phyloP scores from a whole-genome alignment of 2,113 vertebrate genomes.

The Rhabdomys dilectus region DNA sequence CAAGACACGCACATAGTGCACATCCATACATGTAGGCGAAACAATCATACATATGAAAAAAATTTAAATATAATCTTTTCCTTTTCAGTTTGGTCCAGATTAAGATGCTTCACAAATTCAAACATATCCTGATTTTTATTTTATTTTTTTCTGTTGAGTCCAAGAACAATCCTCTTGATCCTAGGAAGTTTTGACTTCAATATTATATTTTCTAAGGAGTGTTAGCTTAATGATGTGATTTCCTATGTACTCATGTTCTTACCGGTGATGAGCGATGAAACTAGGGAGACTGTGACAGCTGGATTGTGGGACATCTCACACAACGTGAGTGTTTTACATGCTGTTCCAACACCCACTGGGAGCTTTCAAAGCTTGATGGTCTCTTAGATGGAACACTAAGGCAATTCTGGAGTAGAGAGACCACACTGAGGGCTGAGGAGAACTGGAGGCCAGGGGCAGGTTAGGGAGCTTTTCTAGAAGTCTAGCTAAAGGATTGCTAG shows the following conservation, averaged over 20 bases:
- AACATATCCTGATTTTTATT: background rate
- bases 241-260: background rate
- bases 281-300: background rate
- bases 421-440: background rate
- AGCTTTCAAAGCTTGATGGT: background rate
- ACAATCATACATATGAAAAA: background rate
- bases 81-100: background rate
- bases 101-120: constrained; percentile 30
- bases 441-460: background rate
- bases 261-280: background rate
- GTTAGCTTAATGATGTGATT: background rate
- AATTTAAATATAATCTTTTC: background rate
- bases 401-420: background rate
- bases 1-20: background rate
- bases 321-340: background rate
- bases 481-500: background rate
- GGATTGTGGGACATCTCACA: background rate
- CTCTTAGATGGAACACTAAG: background rate
- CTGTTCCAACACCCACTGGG: background rate
- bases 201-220: background rate
- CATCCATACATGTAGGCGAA: background rate
- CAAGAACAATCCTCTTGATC: constrained; percentile 11
- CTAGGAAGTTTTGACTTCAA: constrained; percentile 13
- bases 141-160: background rate
- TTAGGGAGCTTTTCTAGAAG: constrained; percentile 14